Evolutionary conservation across 2,113 vertebrate species (phyloP).

Genomic region (Calypte anna): DNA sequence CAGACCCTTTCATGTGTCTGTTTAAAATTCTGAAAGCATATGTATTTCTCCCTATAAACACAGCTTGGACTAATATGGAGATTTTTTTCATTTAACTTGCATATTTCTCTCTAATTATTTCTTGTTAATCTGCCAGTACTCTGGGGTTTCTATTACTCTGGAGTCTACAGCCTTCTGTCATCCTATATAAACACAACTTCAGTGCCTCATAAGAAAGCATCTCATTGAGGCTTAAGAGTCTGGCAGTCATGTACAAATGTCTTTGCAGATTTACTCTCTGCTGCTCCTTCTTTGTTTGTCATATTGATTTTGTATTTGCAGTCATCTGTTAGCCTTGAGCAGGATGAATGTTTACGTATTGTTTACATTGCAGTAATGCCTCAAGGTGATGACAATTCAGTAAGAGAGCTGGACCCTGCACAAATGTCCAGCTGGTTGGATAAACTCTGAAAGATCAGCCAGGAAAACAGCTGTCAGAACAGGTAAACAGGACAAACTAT

Average conservation of each 20-base stretch:
- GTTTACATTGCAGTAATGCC: not conserved
- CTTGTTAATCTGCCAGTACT: constrained; percentile 4
- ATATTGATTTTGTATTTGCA: constrained; percentile 28
- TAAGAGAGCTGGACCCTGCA: not conserved
- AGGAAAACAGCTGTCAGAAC: not conserved
- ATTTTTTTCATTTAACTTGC: not conserved
- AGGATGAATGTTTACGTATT: not conserved
- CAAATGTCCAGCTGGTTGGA: constrained; percentile 22
- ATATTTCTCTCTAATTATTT: constrained; percentile 35
- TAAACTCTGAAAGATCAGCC: not conserved
- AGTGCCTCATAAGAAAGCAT: not conserved
- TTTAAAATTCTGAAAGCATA: constrained; percentile 21
- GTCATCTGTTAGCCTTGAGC: not conserved
- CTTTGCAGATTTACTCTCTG: not conserved
- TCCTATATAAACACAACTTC: not conserved
- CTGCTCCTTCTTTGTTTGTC: not conserved
- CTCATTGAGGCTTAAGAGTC: not conserved
- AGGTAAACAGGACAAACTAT: not conserved
- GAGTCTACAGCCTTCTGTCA: not conserved
- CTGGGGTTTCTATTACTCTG: not conserved
- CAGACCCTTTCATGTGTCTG: not conserved
- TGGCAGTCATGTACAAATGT: not conserved
- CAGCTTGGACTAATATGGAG: not conserved
- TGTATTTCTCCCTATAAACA: not conserved
- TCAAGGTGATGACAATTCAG: not conserved